Evolutionary conservation across 2,888 invertebrate genomes (phyloP), one percentile per base, ranked within the genome.

Genomic region (Kuschelorhynchus macadamiae): DNA sequence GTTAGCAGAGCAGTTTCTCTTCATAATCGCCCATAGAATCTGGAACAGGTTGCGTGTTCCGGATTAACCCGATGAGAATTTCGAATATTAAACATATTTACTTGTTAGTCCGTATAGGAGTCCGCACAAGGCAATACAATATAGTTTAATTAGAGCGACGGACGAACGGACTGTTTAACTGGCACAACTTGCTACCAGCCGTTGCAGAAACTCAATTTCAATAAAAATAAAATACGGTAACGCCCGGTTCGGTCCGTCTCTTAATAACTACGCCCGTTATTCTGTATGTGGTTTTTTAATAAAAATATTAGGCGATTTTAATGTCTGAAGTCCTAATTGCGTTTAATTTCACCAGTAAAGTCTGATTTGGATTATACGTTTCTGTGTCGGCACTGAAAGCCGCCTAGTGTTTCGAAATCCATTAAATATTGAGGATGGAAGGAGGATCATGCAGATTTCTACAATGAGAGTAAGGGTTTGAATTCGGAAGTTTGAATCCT

Each of bases 41-140:
- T 41, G 55, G 52, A 62, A 53, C 56, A 61, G 56, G 61, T 55
- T 61, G 67, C 62, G 67, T 62, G 56, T 49, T 62, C 42, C 36
- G 63, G 63, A 68, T 68, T 68, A 68, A 49, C 46, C 64, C 55
- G 52, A 69, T 53, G 69, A 69, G 64, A 65, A 66, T 65, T 60
- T 46, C 65, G 66, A 60, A 70, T 70, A 70, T 66, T 70, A 66
- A 70, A 65, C 70, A 66, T 70, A 70, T 70, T 66, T 70, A 70
- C 70, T 66, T 53, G 70, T 70, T 70, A 65, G 61, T 47, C 39
- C 59, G 53, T 42, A 50, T 52, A 63, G 63, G 52, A 52, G 63
- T 57, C 70, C 62, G 52, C 57, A 57, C 66, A 49, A 56, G 61
- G 69, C 65, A 49, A 55, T 69, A 65, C 69, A 65, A 61, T 69